Conservation (phyloP, 2,797 vertebrate genomes). For the Mormyrus hasselquistii region DNA sequence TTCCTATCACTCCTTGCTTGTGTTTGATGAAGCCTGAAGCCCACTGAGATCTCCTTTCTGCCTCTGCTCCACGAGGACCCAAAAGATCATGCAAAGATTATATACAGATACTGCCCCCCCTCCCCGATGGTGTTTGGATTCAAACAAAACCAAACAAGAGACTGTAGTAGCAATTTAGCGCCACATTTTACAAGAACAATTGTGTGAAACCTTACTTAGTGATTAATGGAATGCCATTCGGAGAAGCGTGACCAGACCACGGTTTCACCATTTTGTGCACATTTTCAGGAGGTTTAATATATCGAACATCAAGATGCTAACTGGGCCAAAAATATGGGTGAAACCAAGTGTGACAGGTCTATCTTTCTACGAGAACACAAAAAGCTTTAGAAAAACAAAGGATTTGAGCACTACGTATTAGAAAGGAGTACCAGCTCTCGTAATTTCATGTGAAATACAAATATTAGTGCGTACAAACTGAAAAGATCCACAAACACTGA, state of each 20-base stretch:
- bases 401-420: background rate
- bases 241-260: background rate
- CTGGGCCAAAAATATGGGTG: background rate
- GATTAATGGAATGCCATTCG: background rate
- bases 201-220: background rate
- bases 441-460: background rate
- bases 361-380: background rate
- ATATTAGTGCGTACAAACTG: background rate
- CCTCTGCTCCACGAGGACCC: background rate
- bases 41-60: slow-evolving; percentile 8
- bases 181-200: background rate
- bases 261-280: background rate
- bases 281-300: background rate
- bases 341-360: background rate
- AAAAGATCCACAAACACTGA: background rate
- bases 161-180: background rate
- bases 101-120: background rate
- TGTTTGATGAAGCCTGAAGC: slow-evolving; percentile 67
- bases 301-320: background rate
- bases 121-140: background rate
- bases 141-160: background rate
- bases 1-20: slow-evolving; percentile 38
- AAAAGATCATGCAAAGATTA: background rate
- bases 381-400: background rate
- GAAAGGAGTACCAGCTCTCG: background rate